Conservation (phyloP, 2,888 invertebrate genomes). For the Micoletzkya japonica region DNA sequence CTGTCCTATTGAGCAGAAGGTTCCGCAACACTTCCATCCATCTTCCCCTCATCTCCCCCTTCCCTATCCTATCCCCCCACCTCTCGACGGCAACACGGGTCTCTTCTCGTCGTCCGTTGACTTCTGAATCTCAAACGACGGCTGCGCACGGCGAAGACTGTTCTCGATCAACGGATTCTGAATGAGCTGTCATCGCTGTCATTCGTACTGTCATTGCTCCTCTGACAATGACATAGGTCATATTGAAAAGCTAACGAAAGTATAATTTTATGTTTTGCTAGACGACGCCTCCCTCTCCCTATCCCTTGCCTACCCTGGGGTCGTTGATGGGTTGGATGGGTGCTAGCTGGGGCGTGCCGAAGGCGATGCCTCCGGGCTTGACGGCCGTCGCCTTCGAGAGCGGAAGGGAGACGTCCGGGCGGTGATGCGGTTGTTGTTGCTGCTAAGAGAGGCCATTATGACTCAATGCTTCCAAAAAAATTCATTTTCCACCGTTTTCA, state of each 20-base stretch:
- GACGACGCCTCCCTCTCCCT: too few relatives aligned
- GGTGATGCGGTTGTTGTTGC: background rate
- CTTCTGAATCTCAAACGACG: conserved; percentile 21
- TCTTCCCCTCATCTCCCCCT: too few relatives aligned
- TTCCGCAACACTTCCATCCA: too few relatives aligned
- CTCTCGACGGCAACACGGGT: conserved; percentile 13
- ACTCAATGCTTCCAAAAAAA: background rate
- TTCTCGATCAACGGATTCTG: conserved; percentile 18
- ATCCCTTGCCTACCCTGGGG: conserved; percentile 37
- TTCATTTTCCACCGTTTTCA: too few relatives aligned
- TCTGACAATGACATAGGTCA: background rate
- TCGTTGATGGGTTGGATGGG: conserved; percentile 48
- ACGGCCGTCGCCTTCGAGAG: conserved; percentile 14
- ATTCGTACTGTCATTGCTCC: background rate
- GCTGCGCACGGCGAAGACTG: conserved; percentile 20
- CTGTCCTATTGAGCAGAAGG: too few relatives aligned
- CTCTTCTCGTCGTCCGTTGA: background rate
- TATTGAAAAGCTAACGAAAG: background rate
- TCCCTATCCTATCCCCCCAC: background rate
- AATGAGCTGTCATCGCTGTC: background rate
- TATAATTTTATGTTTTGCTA: too few relatives aligned
- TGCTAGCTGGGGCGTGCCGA: conserved; percentile 38
- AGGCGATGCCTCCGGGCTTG: conserved; percentile 14
- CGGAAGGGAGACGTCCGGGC: background rate
- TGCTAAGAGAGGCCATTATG: background rate